Percentiles rank a stretch among this genome's conserved stretches.
Evolutionary conservation across 2,888 invertebrate species (phyloP).

Genomic region (Microdon myrmicae): DNA sequence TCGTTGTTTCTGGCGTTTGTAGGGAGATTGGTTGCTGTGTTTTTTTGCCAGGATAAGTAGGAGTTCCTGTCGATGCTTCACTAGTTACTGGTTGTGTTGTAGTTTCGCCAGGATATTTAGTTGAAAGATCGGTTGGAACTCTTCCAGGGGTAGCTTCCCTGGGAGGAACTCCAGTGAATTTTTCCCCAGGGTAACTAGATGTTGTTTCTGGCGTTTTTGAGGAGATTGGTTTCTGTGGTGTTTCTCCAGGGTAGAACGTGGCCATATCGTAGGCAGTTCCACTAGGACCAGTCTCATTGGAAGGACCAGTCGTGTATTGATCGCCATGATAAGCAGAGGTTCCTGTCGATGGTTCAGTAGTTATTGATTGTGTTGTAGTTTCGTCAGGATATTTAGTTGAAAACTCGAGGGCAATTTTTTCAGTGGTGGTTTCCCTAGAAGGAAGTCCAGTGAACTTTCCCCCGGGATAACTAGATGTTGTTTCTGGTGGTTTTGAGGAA

Average conservation of each 20-base stretch:
- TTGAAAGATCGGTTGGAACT: background rate
- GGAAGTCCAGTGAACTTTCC: background rate
- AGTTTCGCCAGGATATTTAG: background rate
- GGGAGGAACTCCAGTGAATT: background rate
- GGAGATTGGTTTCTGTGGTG: background rate
- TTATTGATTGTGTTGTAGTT: background rate
- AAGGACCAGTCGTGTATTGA: slow-evolving; percentile 2
- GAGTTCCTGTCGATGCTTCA: background rate
- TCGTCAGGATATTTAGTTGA: background rate
- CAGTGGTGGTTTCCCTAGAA: background rate
- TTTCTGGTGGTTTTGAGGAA: slow-evolving; percentile 14
- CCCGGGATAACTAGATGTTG: background rate
- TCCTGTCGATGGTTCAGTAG: slow-evolving; percentile 1
- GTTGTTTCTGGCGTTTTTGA: background rate
- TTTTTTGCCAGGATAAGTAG: background rate
- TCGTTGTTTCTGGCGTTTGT: background rate
- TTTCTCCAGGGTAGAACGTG: slow-evolving; percentile 7
- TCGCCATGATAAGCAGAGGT: background rate
- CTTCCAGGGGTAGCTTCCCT: background rate
- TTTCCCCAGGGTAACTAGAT: slow-evolving; percentile 1
- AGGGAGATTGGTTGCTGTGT: background rate
- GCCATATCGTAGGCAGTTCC: background rate
- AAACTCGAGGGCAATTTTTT: background rate
- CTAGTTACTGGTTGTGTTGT: background rate
- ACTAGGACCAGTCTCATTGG: slow-evolving; percentile 7